Conservation (phyloP, 2,888 invertebrate genomes). For the Octodonta nipae region DNA sequence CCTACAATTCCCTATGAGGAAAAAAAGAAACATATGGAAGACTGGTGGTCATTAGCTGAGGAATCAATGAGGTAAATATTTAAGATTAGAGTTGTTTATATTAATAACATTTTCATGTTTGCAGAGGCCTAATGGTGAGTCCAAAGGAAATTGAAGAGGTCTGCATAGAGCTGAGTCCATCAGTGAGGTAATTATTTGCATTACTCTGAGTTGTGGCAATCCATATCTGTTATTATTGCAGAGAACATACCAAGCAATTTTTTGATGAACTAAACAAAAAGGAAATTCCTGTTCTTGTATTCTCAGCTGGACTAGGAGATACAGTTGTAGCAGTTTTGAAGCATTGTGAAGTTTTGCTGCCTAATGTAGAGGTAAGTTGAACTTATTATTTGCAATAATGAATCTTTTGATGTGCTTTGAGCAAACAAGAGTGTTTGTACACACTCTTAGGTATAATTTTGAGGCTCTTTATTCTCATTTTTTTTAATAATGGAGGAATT, state of each 20-base stretch:
- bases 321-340: constrained; percentile 66
- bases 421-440: too few species aligned
- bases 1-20: constrained; percentile 54
- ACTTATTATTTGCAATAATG: too few species aligned
- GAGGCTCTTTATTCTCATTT: too few species aligned
- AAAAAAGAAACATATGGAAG: constrained; percentile 64
- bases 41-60: constrained; percentile 70
- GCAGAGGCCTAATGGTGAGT: constrained; percentile 43
- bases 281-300: constrained; percentile 78
- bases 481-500: too few species aligned
- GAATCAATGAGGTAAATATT: too few species aligned
- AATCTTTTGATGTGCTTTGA: too few species aligned
- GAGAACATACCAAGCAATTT: constrained; percentile 57
- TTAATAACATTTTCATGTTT: too few species aligned
- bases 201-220: too few species aligned
- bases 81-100: too few species aligned
- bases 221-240: constrained; percentile 27
- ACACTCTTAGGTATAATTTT: too few species aligned
- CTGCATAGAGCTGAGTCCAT: constrained; percentile 37
- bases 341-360: constrained; percentile 50
- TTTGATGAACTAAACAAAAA: constrained; percentile 47
- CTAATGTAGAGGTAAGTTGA: constrained; percentile 55
- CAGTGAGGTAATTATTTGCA: constrained; percentile 41
- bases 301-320: constrained; percentile 91
- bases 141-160: constrained; percentile 43